A percentile compares a stretch with the other conserved stretches of the same genome.
These are phyloP conservation scores for Scaptomyza flava DNA, from an alignment of 2,888 invertebrate species.

Conservation along the genomic window DNA sequence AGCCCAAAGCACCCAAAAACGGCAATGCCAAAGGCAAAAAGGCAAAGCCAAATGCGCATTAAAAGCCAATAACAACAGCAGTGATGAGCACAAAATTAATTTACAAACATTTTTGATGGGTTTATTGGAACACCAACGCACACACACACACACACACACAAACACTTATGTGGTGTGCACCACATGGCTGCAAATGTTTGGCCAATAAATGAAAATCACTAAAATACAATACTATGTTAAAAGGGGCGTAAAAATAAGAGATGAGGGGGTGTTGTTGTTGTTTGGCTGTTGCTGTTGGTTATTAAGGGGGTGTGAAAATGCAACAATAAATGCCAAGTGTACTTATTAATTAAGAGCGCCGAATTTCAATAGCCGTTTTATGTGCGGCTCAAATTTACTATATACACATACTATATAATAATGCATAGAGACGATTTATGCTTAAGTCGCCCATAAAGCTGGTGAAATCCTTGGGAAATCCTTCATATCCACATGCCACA, in stretches of 20 bases:
- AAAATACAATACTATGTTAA: constrained; percentile 50
- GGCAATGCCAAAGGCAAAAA: constrained; percentile 15
- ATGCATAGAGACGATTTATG: neutral
- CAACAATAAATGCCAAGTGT: constrained; percentile 63
- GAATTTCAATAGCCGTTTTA: constrained; percentile 62
- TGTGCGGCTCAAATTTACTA: constrained; percentile 56
- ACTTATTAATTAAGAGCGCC: constrained; percentile 73
- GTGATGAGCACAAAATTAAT: constrained; percentile 78
- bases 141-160: constrained; percentile 8
- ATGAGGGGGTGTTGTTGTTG: neutral
- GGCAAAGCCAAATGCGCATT: constrained; percentile 65
- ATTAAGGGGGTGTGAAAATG: constrained; percentile 49
- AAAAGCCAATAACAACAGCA: constrained; percentile 77
- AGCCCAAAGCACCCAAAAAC: neutral
- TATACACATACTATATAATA: constrained; percentile 32
- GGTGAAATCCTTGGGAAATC: constrained; percentile 12
- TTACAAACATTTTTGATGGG: constrained; percentile 72
- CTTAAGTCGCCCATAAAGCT: constrained; percentile 26
- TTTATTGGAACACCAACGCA: constrained; percentile 47
- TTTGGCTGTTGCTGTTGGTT: neutral
- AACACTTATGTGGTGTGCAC: constrained; percentile 14
- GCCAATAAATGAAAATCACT: constrained; percentile 66
- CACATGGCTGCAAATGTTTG: constrained; percentile 73
- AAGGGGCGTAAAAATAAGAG: constrained; percentile 1
- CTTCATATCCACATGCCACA: constrained; percentile 5